Conservation (phyloP, 1,140 invertebrate species). For the Trichogramma pretiosum region DNA sequence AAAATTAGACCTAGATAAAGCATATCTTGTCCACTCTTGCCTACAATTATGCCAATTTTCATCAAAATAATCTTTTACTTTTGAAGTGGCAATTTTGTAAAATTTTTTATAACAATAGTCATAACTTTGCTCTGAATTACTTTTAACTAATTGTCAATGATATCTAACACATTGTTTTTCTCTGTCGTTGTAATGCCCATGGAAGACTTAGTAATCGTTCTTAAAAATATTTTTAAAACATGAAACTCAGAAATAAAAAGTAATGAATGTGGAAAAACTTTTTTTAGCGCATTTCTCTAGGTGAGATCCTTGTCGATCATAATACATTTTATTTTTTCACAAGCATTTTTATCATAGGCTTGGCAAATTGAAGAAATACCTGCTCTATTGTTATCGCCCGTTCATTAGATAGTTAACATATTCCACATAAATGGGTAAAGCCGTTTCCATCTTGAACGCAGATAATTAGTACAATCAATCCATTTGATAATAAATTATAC, state of each 20-base stretch:
- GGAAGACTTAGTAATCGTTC: slow-evolving; percentile 9
- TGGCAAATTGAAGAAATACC: slow-evolving; percentile 11
- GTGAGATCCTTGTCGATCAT: slow-evolving; percentile 17
- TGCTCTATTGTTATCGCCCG: background rate
- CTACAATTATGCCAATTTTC: slow-evolving; percentile 10
- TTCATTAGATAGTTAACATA: slow-evolving; percentile 2
- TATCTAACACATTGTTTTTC: background rate
- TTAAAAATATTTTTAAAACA: slow-evolving; percentile 5
- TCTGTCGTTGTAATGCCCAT: background rate
- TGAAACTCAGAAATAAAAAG: slow-evolving; percentile 16
- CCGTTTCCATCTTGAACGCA: slow-evolving; percentile 12
- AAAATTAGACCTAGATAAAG: slow-evolving; percentile 3
- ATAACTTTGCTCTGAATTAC: slow-evolving; percentile 6
- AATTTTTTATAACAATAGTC: slow-evolving; percentile 1
- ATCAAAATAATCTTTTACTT: slow-evolving; percentile 8
- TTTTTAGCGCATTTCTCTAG: slow-evolving; percentile 10
- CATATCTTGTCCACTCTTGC: slow-evolving; percentile 4
- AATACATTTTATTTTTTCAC: slow-evolving; percentile 8
- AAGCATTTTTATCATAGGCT: slow-evolving; percentile 4
- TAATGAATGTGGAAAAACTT: slow-evolving; percentile 9
- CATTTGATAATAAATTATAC: background rate
- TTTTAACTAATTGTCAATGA: slow-evolving; percentile 3
- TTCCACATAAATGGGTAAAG: slow-evolving; percentile 1
- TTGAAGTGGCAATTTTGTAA: background rate
- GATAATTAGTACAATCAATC: background rate